Base-by-base conservation (phyloP, 1,140 invertebrate genomes). In the Linepithema humile region DNA sequence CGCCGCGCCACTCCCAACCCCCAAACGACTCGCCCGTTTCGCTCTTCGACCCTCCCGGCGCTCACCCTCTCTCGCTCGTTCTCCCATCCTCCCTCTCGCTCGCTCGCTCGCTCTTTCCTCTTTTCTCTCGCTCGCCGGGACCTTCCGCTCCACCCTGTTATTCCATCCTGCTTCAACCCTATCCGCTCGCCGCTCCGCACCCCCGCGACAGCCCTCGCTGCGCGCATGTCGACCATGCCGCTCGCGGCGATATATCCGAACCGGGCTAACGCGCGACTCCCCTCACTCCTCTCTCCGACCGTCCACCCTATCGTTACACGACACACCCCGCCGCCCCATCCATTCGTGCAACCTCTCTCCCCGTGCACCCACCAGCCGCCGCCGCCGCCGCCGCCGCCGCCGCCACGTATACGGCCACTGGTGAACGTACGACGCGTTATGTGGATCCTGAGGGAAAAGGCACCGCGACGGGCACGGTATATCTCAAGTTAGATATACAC, bases 241-340 rank as follows among this genome's bases (percentile, higher is more conserved):
- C 84, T 83, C 85, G 86, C 78, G 62, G 85, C 72, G 64, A 70
- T 86, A 83, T 57, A 86, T 82, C 84, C 53, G 67, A 87, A 74
- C 70, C 85, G 64, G 74, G 67, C 69, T 72, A 86, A 87, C 85
- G 65, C 50, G 59, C 64, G 32, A 43, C 57, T 55, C 32, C 55
- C 55, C 64, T 32, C 38, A 48, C 20, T 10, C 10, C 32, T 12
- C 12, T n/a, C 40, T 57, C 53, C 7, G 50, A 40, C 50, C 70
- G 29, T 32, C 40, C 73, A 15, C 40, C 73, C 57, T 32, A 12
- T 59, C 38, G 50, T 2, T 38, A 23, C 40, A 32, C 73, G 26
- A 26, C 57, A n/a, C 29, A 62, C 57, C 57, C 57, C 40, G 26
- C 48, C 23, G 20, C 65, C 20, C 23, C 53, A 12, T 57, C 7